Conservation (phyloP, 2,797 vertebrate species). For the Cirrhinus mrigala region DNA sequence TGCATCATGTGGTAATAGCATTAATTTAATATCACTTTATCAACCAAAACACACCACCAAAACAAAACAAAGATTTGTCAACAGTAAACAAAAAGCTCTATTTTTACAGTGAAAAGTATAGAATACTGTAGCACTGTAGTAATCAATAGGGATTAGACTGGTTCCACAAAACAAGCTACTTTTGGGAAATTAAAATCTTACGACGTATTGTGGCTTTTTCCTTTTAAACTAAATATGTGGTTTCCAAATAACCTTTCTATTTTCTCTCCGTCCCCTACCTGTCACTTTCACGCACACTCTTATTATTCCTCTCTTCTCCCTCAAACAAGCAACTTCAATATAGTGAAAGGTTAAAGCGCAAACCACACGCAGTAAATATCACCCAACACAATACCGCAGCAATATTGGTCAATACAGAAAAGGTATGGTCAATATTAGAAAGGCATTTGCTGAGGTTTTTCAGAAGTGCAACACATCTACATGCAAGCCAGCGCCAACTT, state of each 20-base stretch:
- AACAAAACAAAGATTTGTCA: background rate
- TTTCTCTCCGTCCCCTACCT: constrained; percentile 44
- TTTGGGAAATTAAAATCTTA: background rate
- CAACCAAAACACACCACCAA: background rate
- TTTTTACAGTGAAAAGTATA: background rate
- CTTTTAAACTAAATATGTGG: background rate
- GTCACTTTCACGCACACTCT: background rate
- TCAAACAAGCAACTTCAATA: constrained; percentile 22
- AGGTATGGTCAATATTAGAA: constrained; percentile 25
- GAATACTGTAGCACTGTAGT: background rate
- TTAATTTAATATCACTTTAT: background rate
- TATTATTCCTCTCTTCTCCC: constrained; percentile 6
- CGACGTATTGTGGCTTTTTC: background rate
- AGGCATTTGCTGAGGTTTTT: background rate
- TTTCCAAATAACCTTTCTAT: background rate
- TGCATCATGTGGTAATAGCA: background rate
- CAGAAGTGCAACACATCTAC: background rate
- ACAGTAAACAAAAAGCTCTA: background rate
- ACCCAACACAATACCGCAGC: constrained; percentile 9
- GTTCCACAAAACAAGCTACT: background rate
- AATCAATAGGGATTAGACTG: background rate
- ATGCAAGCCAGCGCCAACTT: constrained; percentile 7
- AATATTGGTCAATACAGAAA: constrained; percentile 23
- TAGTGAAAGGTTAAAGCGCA: constrained; percentile 35
- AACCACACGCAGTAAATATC: constrained; percentile 28